Evolutionary conservation across 2,888 invertebrate species (phyloP), one percentile per base, ranked within the genome.

Genomic region (Drosophila austrosaltans): DNA sequence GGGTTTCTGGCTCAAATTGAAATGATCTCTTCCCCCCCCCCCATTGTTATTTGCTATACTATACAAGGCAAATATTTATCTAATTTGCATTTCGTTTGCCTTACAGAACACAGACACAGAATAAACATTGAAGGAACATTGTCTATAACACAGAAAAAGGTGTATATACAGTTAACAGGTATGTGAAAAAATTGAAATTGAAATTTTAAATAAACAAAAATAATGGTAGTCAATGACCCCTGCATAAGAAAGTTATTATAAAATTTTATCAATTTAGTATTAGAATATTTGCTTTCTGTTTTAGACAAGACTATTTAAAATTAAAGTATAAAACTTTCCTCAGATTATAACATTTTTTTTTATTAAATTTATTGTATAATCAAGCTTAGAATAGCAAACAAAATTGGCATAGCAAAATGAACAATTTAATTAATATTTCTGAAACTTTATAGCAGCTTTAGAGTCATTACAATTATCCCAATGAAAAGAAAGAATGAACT

Each of bases 71-170:
- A 86, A 86, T 82, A 79, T 82, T 82, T 86, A 81, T 74, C 81
- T 86, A 83, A 81, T 83, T 83, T 83, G 79, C 73, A 83, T 86
- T 86, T 57, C 79, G 78, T 78, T 81, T 83, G 72, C 73, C 79
- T 76, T 79, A 69, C 86, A 82, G 82, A 82, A 81, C 77, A 65
- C 69, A 80, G 63, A 77, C 73, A 66, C 39, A 57, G 28, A 61
- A 60, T 48, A 73, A 40, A 56, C 40, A 22, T 16, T 16, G 16
- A 16, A 16, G 16, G 16, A 16, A 16, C 53, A 54, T 58, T 66
- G 72, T 60, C 61, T 68, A 57, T 68, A 61, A 61, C 56, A 69
- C 44, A 59, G 63, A 44, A 59, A 59, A 67, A 72, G 66, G 66
- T 62, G 62, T 53, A 67, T 73, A 72, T 72, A 68, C 67, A 72